Percentiles rank a stretch among this genome's conserved stretches.
Evolutionary conservation across 2,113 vertebrate species (phyloP).

Genomic region (Gavia stellata): DNA sequence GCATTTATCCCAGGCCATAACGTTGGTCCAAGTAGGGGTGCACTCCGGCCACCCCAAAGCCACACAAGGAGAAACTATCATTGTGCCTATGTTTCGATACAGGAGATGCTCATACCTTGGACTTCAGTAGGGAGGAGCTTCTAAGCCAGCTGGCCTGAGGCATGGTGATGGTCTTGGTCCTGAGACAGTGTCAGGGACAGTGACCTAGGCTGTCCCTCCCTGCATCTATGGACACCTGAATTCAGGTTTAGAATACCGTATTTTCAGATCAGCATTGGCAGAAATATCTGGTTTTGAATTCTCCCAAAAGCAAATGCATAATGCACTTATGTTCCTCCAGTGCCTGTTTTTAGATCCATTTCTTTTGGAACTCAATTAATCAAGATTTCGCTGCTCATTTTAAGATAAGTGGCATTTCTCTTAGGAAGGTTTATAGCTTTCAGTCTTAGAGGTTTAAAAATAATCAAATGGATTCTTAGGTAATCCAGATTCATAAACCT

Average conservation of each 20-base stretch:
- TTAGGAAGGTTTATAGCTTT: slow-evolving; percentile 6
- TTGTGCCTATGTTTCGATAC: background rate
- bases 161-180: background rate
- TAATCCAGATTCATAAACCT: slow-evolving; percentile 17
- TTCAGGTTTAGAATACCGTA: background rate
- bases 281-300: background rate
- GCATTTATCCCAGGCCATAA: background rate
- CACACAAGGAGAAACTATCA: background rate
- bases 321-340: background rate
- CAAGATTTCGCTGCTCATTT: slow-evolving; percentile 28
- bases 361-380: slow-evolving; percentile 52
- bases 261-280: background rate
- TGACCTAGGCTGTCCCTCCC: background rate
- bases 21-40: background rate
- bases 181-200: background rate
- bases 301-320: slow-evolving; percentile 1
- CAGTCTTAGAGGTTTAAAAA: slow-evolving; percentile 43
- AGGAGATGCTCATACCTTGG: background rate
- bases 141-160: background rate
- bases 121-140: background rate
- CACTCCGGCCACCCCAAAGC: background rate
- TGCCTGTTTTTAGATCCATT: slow-evolving; percentile 35
- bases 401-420: slow-evolving; percentile 28
- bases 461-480: slow-evolving; percentile 31
- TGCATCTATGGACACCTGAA: background rate